Base-by-base conservation (phyloP, 2,888 invertebrate genomes). In the Harpalus rufipes region DNA sequence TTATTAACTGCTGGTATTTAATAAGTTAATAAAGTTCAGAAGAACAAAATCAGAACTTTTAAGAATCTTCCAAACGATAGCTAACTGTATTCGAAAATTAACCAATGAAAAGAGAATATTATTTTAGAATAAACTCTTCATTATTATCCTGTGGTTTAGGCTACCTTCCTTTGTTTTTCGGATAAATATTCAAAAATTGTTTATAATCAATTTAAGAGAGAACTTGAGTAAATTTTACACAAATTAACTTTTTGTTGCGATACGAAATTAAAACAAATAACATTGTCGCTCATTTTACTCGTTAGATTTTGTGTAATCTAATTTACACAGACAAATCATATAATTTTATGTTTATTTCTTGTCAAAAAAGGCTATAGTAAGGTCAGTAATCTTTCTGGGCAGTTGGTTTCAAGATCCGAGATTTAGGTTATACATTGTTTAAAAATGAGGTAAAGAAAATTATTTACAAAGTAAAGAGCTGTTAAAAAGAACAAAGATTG, bases 1-100 rank as follows among this genome's bases (percentile, higher is more conserved):
- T 68, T 68, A 68, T 68, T 68, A 68, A 41, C 32, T 68, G 32
- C 12, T 68, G 68, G 68, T 68, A 68, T 68, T 68, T 68, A 68
- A n/a, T 14, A 39, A 68, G 68, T 32, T 68, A 39, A 25, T 39
- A 39, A 68, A 68, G 68, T 68, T 68, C 39, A 68, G 7, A 25
- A 32, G 32, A 65, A 61, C 61, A 25, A 10, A 25, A 63, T 63
- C 41, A 39, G 1, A 68, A 68, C 39, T 68, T 39, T 68, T 68
- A 68, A 63, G 63, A 63, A 10, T 68, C 1, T 39, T 39, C 7
- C 5, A 14, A 39, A 68, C 7, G n/a, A 68, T 39, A 7, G 32
- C 39, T 68, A 68, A 12, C 25, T 68, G 68, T 68, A 39, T 68
- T 39, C n/a, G 7, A 12, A 63, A 63, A 51, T 51, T 12, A 8